Evolutionary conservation across 2,797 vertebrate species (phyloP), one percentile per base, ranked within the genome.

Genomic region (Leuciscus waleckii): DNA sequence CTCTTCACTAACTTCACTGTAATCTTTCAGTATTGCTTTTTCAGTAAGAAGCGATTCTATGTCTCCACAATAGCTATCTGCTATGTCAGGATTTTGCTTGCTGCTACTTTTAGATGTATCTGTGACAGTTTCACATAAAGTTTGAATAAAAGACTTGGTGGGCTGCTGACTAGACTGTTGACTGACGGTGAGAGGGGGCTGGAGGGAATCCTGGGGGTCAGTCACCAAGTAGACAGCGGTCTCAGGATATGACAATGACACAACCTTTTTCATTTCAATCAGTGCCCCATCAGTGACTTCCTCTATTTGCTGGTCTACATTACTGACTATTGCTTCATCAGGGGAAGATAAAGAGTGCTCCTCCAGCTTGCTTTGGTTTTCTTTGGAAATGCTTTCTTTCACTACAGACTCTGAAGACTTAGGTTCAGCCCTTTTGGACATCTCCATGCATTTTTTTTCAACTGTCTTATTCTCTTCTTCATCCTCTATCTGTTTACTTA

Each of bases 401-500:
- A 58, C 35, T 69, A 88, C 74, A 80, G 86, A 87, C 84, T 54
- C 87, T 2, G 17, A 82, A 41, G 46, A 73, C 29, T 73, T 56
- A 76, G 87, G 80, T 83, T 89, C 82, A 83, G 26, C 67, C 74
- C 68, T 76, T 37, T 65, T 87, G 19, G 79, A 78, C 77, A 81
- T 75, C 87, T 91, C 88, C 87, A 78, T n/a, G 39, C 58, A 77
- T 85, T 80, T 88, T 32, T 65, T 87, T 67, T 89, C 88, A 79
- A 32, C 29, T 14, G 78, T 19, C 83, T 88, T 87, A 89, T 89
- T 85, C 51, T 86, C 82, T 84, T 86, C 87, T 85, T 84, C 91
- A 76, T 85, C n/a, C 8, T 85, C 84, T 73, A 77, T 82, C 37
- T 49, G 85, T 88, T 71, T 90, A 83, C 78, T 82, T 89, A 88